Evolutionary conservation across 92 coral and sea anemone species (phyloP), one percentile per base, ranked within the genome.

Genomic region (Phymanthus crucifer): DNA sequence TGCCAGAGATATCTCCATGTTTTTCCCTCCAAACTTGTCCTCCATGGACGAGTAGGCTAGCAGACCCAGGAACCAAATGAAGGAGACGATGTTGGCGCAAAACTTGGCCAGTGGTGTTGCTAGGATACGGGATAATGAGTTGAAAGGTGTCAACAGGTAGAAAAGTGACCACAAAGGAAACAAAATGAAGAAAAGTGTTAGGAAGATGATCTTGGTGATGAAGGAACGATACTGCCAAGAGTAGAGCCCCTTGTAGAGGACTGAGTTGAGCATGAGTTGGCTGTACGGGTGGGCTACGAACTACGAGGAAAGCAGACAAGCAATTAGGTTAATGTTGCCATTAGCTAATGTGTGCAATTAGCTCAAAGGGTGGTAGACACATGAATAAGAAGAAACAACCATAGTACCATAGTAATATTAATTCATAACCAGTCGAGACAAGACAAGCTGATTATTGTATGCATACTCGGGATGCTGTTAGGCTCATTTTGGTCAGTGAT

Each of bases 271-370:
- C 90, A 94, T 88, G 40, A 89, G 89, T 76, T 94, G 98, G 31
- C 91, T 87, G 66, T 94, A 91, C 32, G 97, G 97, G 79, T 94
- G 98, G 76, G 94, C 96, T 11, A 89, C 98, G 48, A 94, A 94
- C 98, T 94, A 9, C 73, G 73, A 34, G 66, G 71, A 37, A 45
- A 50, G 7, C 0, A 69, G 26, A n/a, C 45, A 27, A 2, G 34
- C 4, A 70, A 24, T 19, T 57, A 48, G n/a, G n/a, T n/a, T n/a
- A n/a, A n/a, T n/a, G n/a, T n/a, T n/a, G n/a, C n/a, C n/a, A n/a
- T n/a, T n/a, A n/a, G n/a, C n/a, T n/a, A n/a, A n/a, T n/a, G n/a
- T n/a, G n/a, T n/a, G n/a, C n/a, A n/a, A n/a, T n/a, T n/a, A n/a
- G n/a, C n/a, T n/a, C n/a, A n/a, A n/a, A n/a, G n/a, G n/a, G n/a